Evolutionary conservation across 2,888 invertebrate species (phyloP), one percentile per base, ranked within the genome.

Genomic region (Tenthredo notha): DNA sequence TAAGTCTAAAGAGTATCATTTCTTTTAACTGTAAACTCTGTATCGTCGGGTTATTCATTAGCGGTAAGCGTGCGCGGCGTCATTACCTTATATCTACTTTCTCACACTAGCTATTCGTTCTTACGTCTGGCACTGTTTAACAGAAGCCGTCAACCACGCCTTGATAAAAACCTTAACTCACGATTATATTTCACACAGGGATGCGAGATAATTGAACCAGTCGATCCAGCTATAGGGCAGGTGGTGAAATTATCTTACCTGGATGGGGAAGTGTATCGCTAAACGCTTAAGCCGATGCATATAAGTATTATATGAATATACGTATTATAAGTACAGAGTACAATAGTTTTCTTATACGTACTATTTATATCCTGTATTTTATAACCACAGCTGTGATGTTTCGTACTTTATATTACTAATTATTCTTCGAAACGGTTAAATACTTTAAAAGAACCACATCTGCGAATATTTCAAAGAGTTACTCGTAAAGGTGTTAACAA

Each of bases 161-260:
- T 75, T 37, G 75, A 61, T 43, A n/a, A 74, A 74, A 74, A 74
- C n/a, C 72, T 74, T 2, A n/a, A 37, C 40, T 47, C 47, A n/a
- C 65, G 61, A 61, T 65, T 25, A 65, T 65, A 15, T 82, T 65
- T 82, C 47, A 33, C 83, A 47, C 5, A 61, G 50, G 40, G 65
- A 33, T 40, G 21, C 43, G 72, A 43, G 43, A 25, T 40, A 67
- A 83, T 80, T 61, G 37, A 61, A 61, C 33, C 61, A 61, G 58
- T 58, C 58, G 58, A 80, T 83, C 33, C n/a, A 37, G 9, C 5
- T 18, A 80, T 18, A 40, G 50, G 18, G 70, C 83, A 83, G 43
- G 33, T 29, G 83, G 83, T 83, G n/a, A 83, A 83, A 67, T 83
- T 83, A 83, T 67, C 70, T 83, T 37, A 18, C 43, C 15, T 80